Percentiles rank a stretch among this genome's conserved stretches.
Evolutionary conservation across 2,888 invertebrate species (phyloP).

Genomic region (Aproaerema taeniolella): DNA sequence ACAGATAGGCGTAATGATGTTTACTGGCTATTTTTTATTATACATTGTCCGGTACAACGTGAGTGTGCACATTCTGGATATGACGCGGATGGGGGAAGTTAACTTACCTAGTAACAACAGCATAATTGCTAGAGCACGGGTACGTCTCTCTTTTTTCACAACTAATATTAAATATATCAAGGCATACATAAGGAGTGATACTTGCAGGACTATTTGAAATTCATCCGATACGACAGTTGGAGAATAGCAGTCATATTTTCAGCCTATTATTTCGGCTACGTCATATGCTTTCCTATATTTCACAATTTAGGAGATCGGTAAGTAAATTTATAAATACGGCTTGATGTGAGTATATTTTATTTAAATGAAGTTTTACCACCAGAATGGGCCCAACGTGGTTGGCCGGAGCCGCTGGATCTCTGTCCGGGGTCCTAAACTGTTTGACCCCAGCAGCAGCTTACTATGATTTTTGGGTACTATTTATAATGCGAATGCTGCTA

Average conservation of each 20-base stretch:
- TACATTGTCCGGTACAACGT: constrained; percentile 59
- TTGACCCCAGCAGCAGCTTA: constrained; percentile 57
- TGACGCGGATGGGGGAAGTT: constrained; percentile 35
- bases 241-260: constrained; percentile 48
- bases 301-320: constrained; percentile 63
- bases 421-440: constrained; percentile 51
- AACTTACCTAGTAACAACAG: constrained; percentile 3
- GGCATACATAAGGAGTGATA: too few species aligned
- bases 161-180: too few species aligned
- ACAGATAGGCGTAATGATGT: constrained; percentile 77
- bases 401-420: constrained; percentile 51
- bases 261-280: constrained; percentile 64
- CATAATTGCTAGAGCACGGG: constrained; percentile 20
- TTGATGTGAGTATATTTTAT: neutral
- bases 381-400: constrained; percentile 66
- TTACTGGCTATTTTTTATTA: constrained; percentile 69
- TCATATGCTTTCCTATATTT: constrained; percentile 65
- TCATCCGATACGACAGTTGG: neutral
- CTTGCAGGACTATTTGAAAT: neutral
- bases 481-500: constrained; percentile 45
- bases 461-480: constrained; percentile 53
- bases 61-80: constrained; percentile 66
- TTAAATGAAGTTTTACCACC: too few species aligned
- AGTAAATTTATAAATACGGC: neutral
- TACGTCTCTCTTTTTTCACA: constrained; percentile 9